Percentiles rank a stretch among this genome's conserved stretches.
Evolutionary conservation across 1,140 invertebrate species (phyloP).

Genomic region (Pogonognathellus flavescens): DNA sequence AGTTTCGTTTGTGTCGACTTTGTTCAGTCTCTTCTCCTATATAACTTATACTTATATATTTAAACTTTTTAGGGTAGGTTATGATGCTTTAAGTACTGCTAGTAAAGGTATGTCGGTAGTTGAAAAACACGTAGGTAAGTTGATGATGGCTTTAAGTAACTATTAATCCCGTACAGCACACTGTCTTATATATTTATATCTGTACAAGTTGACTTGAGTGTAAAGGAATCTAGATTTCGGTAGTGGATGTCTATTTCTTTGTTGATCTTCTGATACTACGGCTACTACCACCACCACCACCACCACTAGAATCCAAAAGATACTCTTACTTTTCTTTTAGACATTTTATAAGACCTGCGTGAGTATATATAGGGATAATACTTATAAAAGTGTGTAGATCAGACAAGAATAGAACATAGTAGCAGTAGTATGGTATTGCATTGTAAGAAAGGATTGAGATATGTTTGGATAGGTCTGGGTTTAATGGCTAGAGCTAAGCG

Average conservation of each 20-base stretch:
- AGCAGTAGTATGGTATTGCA: background rate
- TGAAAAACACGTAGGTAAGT: background rate
- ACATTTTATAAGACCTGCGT: conserved; percentile 26
- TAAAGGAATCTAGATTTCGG: background rate
- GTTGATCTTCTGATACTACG: conserved; percentile 19
- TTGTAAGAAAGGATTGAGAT: conserved; percentile 8
- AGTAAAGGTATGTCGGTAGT: background rate
- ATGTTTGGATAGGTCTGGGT: conserved; percentile 40
- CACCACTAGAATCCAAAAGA: conserved; percentile 8
- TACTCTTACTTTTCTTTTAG: conserved; percentile 34
- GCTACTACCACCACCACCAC: too few relatives aligned
- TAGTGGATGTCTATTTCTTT: conserved; percentile 24
- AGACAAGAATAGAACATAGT: background rate
- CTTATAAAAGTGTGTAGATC: too few relatives aligned
- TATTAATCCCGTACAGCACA: background rate
- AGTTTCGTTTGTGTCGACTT: conserved; percentile 15
- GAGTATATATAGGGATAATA: background rate
- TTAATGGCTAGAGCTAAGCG: conserved; percentile 46
- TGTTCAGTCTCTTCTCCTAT: background rate
- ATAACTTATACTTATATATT: conserved; percentile 6
- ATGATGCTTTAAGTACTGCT: conserved; percentile 10
- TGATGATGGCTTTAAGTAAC: too few relatives aligned
- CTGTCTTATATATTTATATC: conserved; percentile 7
- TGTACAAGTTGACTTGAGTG: background rate
- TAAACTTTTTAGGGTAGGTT: conserved; percentile 23